These are phyloP conservation scores for Brenthis ino DNA, from an alignment of 2,888 invertebrate genomes.

Conservation along the genomic window DNA sequence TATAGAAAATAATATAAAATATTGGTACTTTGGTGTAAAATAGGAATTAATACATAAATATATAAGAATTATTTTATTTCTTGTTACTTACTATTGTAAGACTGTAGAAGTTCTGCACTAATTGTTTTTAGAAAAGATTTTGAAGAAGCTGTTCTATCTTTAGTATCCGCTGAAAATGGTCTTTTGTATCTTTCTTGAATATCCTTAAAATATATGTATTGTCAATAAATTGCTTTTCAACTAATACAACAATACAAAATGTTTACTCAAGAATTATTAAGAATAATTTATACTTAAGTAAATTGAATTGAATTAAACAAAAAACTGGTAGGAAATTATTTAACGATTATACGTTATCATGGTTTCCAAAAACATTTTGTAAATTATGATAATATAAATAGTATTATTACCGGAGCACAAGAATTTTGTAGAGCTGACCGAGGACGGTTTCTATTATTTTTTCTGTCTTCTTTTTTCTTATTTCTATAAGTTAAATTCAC, in stretches of 20 bases:
- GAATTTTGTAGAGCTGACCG: slow-evolving; percentile 72
- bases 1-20: too few relatives aligned
- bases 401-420: slow-evolving; percentile 59
- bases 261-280: background rate
- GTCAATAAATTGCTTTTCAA: background rate
- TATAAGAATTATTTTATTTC: background rate
- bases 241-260: background rate
- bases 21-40: too few relatives aligned
- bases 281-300: background rate
- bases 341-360: too few relatives aligned
- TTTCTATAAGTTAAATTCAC: slow-evolving; percentile 71
- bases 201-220: slow-evolving; percentile 53
- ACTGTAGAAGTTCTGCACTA: slow-evolving; percentile 65
- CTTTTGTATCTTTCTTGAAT: slow-evolving; percentile 66
- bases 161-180: slow-evolving; percentile 76
- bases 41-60: too few relatives aligned
- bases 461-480: slow-evolving; percentile 72
- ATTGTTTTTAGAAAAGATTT: slow-evolving; percentile 66
- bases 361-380: too few relatives aligned
- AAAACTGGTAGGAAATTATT: background rate
- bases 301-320: background rate
- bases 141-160: slow-evolving; percentile 62
- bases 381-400: background rate
- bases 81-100: slow-evolving; percentile 60
- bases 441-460: slow-evolving; percentile 65